Percentiles rank a stretch among this genome's conserved stretches.
phyloP scores from a whole-genome alignment of 1,140 invertebrate species.

The Drosophila baimaii region DNA sequence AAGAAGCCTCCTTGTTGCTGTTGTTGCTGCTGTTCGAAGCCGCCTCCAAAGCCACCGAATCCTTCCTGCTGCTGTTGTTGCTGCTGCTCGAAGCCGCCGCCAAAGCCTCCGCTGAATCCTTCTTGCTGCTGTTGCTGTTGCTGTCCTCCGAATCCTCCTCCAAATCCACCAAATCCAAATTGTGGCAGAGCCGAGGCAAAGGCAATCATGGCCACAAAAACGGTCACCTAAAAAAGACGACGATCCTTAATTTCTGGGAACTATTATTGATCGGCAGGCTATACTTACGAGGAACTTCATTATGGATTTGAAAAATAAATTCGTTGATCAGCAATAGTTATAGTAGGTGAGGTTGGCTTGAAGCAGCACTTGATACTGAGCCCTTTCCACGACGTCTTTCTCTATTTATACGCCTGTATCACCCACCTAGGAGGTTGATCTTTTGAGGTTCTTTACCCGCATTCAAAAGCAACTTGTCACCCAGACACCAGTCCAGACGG shows the following conservation, averaged over 20 bases:
- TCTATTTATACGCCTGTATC: constrained; percentile 39
- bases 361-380: constrained; percentile 14
- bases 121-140: constrained; percentile 32
- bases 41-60: constrained; percentile 16
- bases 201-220: constrained; percentile 42
- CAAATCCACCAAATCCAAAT: constrained; percentile 40
- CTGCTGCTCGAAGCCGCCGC: constrained; percentile 21
- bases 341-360: constrained; percentile 8
- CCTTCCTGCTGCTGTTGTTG: constrained; percentile 35
- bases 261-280: too few relatives aligned
- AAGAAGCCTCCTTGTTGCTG: constrained; percentile 21
- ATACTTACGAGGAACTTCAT: constrained; percentile 49
- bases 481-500: constrained; percentile 43
- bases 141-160: constrained; percentile 11
- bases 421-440: background rate
- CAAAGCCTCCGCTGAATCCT: constrained; percentile 8
- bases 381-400: constrained; percentile 19
- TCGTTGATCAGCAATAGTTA: background rate
- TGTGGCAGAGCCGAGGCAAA: constrained; percentile 26
- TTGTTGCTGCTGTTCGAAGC: constrained; percentile 27
- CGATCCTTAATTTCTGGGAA: background rate
- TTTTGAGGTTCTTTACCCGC: constrained; percentile 41
- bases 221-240: constrained; percentile 27
- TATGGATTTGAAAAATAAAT: background rate
- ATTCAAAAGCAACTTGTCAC: constrained; percentile 6